Evolutionary conservation across 2,113 vertebrate genomes (phyloP), one percentile per base, ranked within the genome.

Genomic region (Baryphthengus martii): DNA sequence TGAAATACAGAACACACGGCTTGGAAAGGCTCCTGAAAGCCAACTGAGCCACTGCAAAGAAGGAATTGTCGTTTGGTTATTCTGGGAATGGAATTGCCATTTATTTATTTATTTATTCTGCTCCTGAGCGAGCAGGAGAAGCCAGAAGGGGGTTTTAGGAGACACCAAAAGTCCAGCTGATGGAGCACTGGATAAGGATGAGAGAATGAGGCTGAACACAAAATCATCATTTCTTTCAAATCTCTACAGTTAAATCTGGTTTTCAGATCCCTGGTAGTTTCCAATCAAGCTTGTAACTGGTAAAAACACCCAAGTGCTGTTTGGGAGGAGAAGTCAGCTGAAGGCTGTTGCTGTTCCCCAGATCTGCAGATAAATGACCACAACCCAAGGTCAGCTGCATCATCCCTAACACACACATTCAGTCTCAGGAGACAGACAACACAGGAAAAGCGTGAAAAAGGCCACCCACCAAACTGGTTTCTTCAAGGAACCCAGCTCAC

Each of bases 401-500:
- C 49, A 6, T 42, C 1, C n/a, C 40, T 47, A 44, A 7, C 20
- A 23, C 31, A 28, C 5, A 7, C 0, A 6, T 17, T 6, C 6
- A 7, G 12, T 42, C 29, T 55, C 40, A 37, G 35, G 47, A 55
- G 35, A 33, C 13, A 55, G 35, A 33, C 13, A 50, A 5, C 28
- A 26, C 5, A 28, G 47, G 53, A 53, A 59, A 72, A 21, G 39
- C 16, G 53, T 8, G 20, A 15, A 66, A 61, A 63, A 10, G 37
- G 25, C 25, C 72, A 53, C 12, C 21, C 26, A 19, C 17, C 47
- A 23, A 42, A 17, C 3, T 10, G 6, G 5, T 53, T 53, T 55
- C 45, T 21, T 62, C 17, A 44, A 71, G 63, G 23, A 56, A 33
- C 23, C 44, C 49, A 50, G 40, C 40, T 29, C 21, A 49, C 20